Evolutionary conservation across 2,888 invertebrate species (phyloP), one percentile per base, ranked within the genome.

Genomic region (Caenorhabditis angaria): DNA sequence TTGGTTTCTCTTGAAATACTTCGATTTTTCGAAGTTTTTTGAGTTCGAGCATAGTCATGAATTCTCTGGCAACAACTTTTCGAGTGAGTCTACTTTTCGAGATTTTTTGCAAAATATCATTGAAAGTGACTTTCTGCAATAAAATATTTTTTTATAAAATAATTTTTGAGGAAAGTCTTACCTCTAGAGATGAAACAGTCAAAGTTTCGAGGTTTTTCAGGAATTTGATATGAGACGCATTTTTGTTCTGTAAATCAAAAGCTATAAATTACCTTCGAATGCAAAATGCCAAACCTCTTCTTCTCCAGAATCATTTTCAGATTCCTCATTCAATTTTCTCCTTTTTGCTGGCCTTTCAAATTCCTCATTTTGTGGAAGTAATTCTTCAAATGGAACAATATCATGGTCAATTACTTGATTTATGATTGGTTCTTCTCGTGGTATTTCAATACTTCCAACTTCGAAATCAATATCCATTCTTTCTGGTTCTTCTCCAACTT

Each of bases 41-140:
- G 4, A 64, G 24, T n/a, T 58, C 58, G 28, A 64, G 53, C 14
- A 64, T 35, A 24, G 24, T 28, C 28, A 58, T 28, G 14, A 64
- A 64, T 10, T 18, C 51, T 14, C 64, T 50, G 12, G 64, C 57
- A 6, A 58, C 64, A 1, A 24, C 28, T 63, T 63, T 63, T 14
- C 32, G 12, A 4, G 28, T 25, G 1, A 48, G 6, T 1, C 12
- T n/a, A 27, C 4, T 28, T 20, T 8, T 24, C 6, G 8, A 20
- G 20, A 56, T 22, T 24, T 8, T n/a, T 4, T 22, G 14, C 6
- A 35, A 22, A 3, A 57, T 20, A 12, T 32, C 22, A 12, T 29
- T 41, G 14, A 35, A 22, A 6, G 41, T 35, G 20, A 57, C 14
- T 20, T 20, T 24, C 57, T 57, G 57, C 14, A 54, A 54, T 12